These are phyloP conservation scores for Archocentrus centrarchus DNA, from an alignment of 2,113 vertebrate species.

Conservation along the genomic window DNA sequence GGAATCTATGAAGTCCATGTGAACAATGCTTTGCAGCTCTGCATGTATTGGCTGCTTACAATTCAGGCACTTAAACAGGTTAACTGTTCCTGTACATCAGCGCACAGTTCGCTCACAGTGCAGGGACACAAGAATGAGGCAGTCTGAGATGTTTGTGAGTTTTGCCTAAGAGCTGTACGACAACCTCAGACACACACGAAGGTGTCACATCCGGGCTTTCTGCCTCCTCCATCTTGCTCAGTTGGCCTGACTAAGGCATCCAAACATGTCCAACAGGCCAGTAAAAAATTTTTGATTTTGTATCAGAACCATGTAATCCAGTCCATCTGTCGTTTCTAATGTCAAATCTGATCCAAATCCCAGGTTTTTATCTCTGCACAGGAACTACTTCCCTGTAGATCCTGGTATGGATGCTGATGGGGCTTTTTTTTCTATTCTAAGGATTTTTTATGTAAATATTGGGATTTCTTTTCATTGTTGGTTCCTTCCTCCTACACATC, in stretches of 20 bases:
- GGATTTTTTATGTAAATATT: neutral
- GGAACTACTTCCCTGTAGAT: neutral
- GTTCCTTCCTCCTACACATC: too few relatives aligned
- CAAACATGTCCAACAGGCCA: neutral
- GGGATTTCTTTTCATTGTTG: too few relatives aligned
- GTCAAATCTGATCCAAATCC: neutral
- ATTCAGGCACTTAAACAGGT: neutral
- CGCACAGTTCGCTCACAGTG: neutral
- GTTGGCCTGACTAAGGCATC: neutral
- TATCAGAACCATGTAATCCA: neutral
- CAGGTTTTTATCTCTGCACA: neutral
- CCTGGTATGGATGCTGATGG: neutral
- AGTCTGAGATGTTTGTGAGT: neutral
- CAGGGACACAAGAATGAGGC: accelerated
- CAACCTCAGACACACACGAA: neutral
- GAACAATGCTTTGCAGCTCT: neutral
- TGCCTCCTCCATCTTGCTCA: too few relatives aligned
- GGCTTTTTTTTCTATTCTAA: neutral
- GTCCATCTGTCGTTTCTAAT: neutral
- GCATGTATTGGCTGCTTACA: neutral
- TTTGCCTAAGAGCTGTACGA: neutral
- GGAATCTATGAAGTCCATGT: neutral
- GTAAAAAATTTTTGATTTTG: neutral
- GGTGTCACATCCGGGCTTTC: neutral
- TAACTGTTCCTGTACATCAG: neutral